Conservation (phyloP, 2,113 vertebrate species). For the Nyctereutes procyonoides region DNA sequence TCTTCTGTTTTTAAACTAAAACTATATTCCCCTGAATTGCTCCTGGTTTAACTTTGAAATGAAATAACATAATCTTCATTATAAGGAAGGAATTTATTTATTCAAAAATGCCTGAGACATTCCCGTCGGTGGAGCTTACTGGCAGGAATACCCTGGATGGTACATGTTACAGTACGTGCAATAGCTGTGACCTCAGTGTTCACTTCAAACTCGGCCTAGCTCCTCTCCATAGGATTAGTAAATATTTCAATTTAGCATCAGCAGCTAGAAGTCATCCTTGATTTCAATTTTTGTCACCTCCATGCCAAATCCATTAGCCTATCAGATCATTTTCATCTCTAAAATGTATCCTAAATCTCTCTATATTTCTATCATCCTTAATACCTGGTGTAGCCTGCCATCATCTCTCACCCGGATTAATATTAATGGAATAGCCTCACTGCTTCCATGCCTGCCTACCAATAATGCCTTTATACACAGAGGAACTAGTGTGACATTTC, state of each 20-base stretch:
- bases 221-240: neutral
- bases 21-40: neutral
- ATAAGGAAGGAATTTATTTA: neutral
- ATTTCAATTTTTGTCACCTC: neutral
- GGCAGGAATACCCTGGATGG: neutral
- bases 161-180: too few relatives aligned
- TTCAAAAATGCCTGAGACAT: neutral
- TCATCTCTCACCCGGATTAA: neutral
- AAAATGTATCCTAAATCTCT: neutral
- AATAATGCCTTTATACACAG: neutral
- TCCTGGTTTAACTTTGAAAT: neutral
- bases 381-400: neutral
- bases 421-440: neutral
- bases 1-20: constrained; percentile 39
- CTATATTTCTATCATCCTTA: neutral
- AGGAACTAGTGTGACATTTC: neutral
- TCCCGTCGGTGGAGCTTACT: neutral
- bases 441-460: neutral
- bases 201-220: neutral
- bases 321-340: neutral
- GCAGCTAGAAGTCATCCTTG: neutral
- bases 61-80: neutral
- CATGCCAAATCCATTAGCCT: neutral
- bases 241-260: neutral
- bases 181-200: neutral